Evolutionary conservation across 2,797 vertebrate genomes (phyloP), one percentile per base, ranked within the genome.

Genomic region (Petrocephalus sullivani): DNA sequence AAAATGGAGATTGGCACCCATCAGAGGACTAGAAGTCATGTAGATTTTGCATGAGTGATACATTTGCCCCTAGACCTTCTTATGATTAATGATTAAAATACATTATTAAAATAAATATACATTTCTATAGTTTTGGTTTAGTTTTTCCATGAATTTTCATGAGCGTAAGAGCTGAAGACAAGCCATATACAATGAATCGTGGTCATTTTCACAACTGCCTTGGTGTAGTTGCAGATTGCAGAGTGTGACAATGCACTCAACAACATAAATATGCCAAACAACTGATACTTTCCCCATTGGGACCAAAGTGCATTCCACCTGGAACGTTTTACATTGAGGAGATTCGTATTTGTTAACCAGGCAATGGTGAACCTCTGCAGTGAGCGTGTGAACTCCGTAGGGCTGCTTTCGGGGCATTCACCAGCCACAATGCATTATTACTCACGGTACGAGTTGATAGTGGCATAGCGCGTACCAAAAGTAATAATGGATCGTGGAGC

Each of bases 381-480:
- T 8, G 37, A 78, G 7, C 21, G 37, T 16, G 16, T 84, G 78
- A 61, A 21, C 12, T 49, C 9, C 16, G 49, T 86, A 75, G 53
- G 37, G 28, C 51, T 19, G 81, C 33, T 81, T 88, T 9, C 19
- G 21, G 19, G 96, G 51, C 91, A 96, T 88, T 1, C 90, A 96
- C 97, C 95, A 96, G 95, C 94, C 96, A 95, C 97, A 90, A 95
- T 98, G 97, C 98, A 99, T 98, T 99, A 99, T 99, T 99, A 99
- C 98, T 99, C 98, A 99, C 98, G 98, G 98, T 99, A 99, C 98
- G 98, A 99, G 98, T 99, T 98, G 97, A 98, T 96, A 96, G 95
- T 96, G 97, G 97, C 98, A 99, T 98, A 99, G 98, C 98, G 97
- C 98, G 98, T 99, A 99, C 98, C 98, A 99, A 98, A 99, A 99